Evolutionary conservation across 1,140 invertebrate species (phyloP).

Genomic region (Tetramorium simillimum): DNA sequence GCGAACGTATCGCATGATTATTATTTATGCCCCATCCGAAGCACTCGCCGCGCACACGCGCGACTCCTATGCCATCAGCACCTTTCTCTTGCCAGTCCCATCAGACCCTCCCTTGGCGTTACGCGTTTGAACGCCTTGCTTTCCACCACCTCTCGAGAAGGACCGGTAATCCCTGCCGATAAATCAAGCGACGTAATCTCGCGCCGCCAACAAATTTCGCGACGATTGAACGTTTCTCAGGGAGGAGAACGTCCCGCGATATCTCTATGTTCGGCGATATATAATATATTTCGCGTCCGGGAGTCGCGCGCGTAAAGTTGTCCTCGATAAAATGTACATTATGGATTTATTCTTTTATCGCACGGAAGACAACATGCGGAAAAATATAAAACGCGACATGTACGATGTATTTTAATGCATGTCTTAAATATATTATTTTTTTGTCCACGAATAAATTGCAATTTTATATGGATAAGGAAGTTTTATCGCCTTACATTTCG

Average conservation of each 20-base stretch:
- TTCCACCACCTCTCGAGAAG: constrained; percentile 8
- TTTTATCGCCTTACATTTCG: constrained; percentile 42
- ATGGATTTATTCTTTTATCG: constrained; percentile 24
- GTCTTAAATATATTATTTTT: constrained; percentile 2
- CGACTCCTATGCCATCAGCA: constrained; percentile 24
- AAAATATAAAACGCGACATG: constrained; percentile 15
- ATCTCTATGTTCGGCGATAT: constrained; percentile 47
- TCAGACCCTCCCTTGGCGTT: constrained; percentile 20
- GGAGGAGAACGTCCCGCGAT: constrained; percentile 33
- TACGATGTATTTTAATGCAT: constrained; percentile 32
- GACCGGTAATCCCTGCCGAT: constrained; percentile 62
- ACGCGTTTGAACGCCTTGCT: constrained; percentile 2
- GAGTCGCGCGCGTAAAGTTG: constrained; percentile 32
- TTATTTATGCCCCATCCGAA: constrained; percentile 66
- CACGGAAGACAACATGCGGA: not conserved
- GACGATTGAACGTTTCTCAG: constrained; percentile 64
- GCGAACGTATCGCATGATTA: constrained; percentile 65
- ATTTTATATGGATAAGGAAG: constrained; percentile 15
- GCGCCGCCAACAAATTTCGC: constrained; percentile 55
- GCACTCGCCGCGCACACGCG: not conserved
- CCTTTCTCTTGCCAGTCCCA: constrained; percentile 6
- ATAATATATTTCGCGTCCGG: constrained; percentile 46
- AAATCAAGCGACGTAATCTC: constrained; percentile 72
- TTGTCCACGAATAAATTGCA: constrained; percentile 12
- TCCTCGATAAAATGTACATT: constrained; percentile 45